Evolutionary conservation across 1,140 invertebrate species (phyloP).

Genomic region (Tenebrio molitor): DNA sequence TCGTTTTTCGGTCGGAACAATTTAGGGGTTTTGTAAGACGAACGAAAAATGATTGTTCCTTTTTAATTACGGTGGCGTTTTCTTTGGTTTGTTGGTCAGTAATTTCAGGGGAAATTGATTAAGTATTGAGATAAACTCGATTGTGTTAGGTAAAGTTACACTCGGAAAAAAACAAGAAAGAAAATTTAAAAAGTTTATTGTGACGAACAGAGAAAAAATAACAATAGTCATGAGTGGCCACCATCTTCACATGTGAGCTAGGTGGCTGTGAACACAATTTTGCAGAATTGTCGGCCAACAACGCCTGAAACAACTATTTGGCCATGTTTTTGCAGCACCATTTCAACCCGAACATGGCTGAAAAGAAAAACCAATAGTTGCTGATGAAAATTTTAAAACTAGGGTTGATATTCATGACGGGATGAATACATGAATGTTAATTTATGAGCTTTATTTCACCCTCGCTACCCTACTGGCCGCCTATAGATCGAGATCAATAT

Average conservation of each 20-base stretch:
- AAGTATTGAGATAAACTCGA: no score
- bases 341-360: background rate
- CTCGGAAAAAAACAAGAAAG: no score
- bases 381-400: slow-evolving; percentile 15
- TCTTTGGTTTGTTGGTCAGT: background rate
- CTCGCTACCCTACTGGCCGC: background rate
- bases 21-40: background rate
- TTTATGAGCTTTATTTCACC: slow-evolving; percentile 1
- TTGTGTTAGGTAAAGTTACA: no score
- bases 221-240: no score
- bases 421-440: slow-evolving; percentile 26
- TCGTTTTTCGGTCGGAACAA: slow-evolving; percentile 7
- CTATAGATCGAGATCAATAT: slow-evolving; percentile 12
- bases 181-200: no score
- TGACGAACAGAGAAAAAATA: no score
- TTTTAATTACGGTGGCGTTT: slow-evolving; percentile 12
- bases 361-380: slow-evolving; percentile 7
- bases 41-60: slow-evolving; percentile 8
- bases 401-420: slow-evolving; percentile 17
- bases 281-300: no score
- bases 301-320: background rate
- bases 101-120: background rate
- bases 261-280: no score
- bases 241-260: no score
- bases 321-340: background rate